phyloP scores from a whole-genome alignment of 2,888 invertebrate genomes.

The Sinohyriopsis cumingii region DNA sequence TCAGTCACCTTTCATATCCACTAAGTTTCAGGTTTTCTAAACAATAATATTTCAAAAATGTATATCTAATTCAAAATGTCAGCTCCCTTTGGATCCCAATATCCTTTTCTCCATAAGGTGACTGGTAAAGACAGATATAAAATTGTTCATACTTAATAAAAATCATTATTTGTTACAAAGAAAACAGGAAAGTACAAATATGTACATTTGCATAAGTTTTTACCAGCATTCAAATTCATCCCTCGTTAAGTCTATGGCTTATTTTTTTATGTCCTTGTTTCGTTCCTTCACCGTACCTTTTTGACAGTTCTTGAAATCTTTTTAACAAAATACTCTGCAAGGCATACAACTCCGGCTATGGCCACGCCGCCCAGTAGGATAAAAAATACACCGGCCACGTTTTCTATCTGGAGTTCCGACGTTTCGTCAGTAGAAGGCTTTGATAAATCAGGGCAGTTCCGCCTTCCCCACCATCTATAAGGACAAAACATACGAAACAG shows the following conservation, averaged over 20 bases:
- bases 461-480: constrained; percentile 60
- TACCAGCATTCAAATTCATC: neutral
- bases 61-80: too few relatives aligned
- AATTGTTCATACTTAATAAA: too few relatives aligned
- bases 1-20: too few relatives aligned
- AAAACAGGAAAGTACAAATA: too few relatives aligned
- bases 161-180: too few relatives aligned
- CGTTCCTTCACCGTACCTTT: constrained; percentile 33
- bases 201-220: too few relatives aligned
- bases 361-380: constrained; percentile 62
- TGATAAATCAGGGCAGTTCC: constrained; percentile 57
- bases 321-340: constrained; percentile 60
- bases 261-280: neutral
- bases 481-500: neutral
- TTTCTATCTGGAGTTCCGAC: constrained; percentile 64
- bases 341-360: constrained; percentile 60
- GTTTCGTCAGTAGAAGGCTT: constrained; percentile 62
- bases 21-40: too few relatives aligned
- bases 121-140: too few relatives aligned
- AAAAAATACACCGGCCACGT: constrained; percentile 70
- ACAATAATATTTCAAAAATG: too few relatives aligned
- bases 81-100: too few relatives aligned
- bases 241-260: neutral
- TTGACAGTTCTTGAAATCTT: constrained; percentile 42
- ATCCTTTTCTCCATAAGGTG: too few relatives aligned